phyloP scores from a whole-genome alignment of 35 echinoderm and acorn worm genomes.

The Stichopus chloronotus region DNA sequence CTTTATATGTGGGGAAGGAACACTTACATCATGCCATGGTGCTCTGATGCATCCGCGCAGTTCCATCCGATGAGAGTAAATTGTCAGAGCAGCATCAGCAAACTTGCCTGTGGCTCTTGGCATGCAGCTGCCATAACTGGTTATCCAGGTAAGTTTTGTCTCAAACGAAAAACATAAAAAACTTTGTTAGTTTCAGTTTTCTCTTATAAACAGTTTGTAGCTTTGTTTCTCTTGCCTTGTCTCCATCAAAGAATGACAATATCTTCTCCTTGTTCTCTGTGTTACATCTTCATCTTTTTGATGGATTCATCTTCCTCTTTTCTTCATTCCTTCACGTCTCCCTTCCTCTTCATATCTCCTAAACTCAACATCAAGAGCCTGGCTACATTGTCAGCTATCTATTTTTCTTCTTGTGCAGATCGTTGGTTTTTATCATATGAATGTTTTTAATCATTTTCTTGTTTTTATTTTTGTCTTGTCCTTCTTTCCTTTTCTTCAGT shows the following conservation, averaged over 20 bases:
- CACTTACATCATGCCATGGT: slow-evolving; percentile 71
- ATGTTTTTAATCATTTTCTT: slow-evolving; percentile 21
- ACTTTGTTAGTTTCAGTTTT: not conserved
- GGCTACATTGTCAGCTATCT: slow-evolving; percentile 19
- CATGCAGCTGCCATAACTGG: slow-evolving; percentile 84
- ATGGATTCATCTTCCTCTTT: not conserved
- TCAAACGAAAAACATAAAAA: not conserved
- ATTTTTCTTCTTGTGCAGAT: not conserved
- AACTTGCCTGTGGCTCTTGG: slow-evolving; percentile 88
- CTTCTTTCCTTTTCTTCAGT: not conserved
- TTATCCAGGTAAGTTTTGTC: slow-evolving; percentile 69
- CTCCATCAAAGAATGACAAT: not conserved
- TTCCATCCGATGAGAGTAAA: slow-evolving; percentile 19
- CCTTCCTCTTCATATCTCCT: not conserved
- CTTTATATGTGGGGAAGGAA: slow-evolving; percentile 97
- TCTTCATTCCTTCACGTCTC: not conserved
- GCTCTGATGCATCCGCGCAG: slow-evolving; percentile 43
- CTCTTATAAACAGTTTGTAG: not conserved
- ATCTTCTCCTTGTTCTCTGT: not conserved
- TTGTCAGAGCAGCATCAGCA: slow-evolving; percentile 43
- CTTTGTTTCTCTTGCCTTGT: not conserved
- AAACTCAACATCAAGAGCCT: not conserved
- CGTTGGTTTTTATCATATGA: slow-evolving; percentile 3
- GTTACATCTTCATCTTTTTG: not conserved
- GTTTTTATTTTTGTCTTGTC: not conserved